Evolutionary conservation across 2,113 vertebrate species (phyloP).

Genomic region (Ceratotherium simum): DNA sequence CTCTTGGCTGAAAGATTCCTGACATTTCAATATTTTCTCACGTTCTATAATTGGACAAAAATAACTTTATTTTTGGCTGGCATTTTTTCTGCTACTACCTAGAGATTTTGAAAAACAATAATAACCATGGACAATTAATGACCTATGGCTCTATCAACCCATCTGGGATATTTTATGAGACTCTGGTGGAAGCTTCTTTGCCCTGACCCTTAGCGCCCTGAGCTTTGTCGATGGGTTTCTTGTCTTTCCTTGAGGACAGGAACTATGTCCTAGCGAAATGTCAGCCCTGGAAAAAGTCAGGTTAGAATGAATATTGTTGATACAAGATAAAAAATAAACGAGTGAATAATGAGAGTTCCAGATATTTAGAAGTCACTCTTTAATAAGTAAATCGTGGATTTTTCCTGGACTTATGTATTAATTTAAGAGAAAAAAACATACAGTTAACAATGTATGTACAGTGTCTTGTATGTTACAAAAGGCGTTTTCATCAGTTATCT

Average conservation of each 20-base stretch:
- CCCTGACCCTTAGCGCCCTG: background rate
- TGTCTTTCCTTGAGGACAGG: background rate
- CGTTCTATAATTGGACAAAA: constrained; percentile 6
- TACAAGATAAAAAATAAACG: background rate
- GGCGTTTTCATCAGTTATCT: background rate
- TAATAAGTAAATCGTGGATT: background rate
- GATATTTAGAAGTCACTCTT: background rate
- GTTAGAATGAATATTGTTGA: background rate
- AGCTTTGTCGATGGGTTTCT: background rate
- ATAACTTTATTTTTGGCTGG: background rate
- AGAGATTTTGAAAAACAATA: background rate
- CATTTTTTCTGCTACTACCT: background rate
- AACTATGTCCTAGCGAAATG: background rate
- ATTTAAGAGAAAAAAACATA: background rate
- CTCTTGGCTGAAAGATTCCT: background rate
- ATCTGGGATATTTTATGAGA: background rate
- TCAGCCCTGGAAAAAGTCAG: background rate
- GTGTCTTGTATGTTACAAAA: background rate
- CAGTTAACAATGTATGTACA: background rate
- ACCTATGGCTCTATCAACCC: background rate
- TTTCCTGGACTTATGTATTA: background rate
- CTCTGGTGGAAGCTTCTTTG: background rate
- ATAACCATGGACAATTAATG: background rate
- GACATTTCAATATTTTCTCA: constrained; percentile 3
- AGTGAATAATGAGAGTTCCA: background rate